These are phyloP conservation scores for Sebastiscus tertius DNA, from an alignment of 2,797 vertebrate genomes.

Conservation along the genomic window DNA sequence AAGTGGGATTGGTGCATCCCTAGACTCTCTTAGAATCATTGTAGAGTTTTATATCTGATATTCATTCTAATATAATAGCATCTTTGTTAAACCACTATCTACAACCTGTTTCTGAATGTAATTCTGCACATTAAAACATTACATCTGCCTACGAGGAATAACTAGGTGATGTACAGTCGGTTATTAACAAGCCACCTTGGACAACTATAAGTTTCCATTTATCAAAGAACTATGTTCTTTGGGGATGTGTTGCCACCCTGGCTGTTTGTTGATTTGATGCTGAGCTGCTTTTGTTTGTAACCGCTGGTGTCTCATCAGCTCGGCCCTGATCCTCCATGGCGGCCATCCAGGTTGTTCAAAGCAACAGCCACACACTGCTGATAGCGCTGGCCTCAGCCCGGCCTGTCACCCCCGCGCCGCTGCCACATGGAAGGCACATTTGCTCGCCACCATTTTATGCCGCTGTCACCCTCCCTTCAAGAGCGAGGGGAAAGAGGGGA, in stretches of 20 bases:
- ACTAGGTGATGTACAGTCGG: neutral
- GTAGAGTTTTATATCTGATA: neutral
- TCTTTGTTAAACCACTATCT: neutral
- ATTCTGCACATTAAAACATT: neutral
- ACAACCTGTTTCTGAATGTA: neutral
- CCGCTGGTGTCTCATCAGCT: slow-evolving; percentile 59
- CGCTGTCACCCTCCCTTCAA: slow-evolving; percentile 72
- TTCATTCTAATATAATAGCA: neutral
- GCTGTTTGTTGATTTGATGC: slow-evolving; percentile 44
- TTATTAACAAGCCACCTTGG: slow-evolving; percentile 6
- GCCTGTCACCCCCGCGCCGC: slow-evolving; percentile 65
- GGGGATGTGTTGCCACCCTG: neutral
- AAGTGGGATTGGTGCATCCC: too few relatives aligned
- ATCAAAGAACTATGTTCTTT: slow-evolving; percentile 18
- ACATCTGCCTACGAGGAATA: neutral
- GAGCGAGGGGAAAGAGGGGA: slow-evolving; percentile 59
- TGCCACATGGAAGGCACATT: slow-evolving; percentile 82
- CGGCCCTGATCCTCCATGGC: slow-evolving; percentile 61
- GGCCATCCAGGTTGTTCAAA: slow-evolving; percentile 73
- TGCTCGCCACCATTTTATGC: slow-evolving; percentile 79
- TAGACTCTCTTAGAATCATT: neutral
- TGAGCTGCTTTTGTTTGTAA: slow-evolving; percentile 63
- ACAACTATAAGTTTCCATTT: slow-evolving; percentile 18
- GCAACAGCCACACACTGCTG: slow-evolving; percentile 68
- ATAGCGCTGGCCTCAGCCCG: slow-evolving; percentile 62